Evolutionary conservation across 2,888 invertebrate genomes (phyloP).

Genomic region (Trachelus tabidus): DNA sequence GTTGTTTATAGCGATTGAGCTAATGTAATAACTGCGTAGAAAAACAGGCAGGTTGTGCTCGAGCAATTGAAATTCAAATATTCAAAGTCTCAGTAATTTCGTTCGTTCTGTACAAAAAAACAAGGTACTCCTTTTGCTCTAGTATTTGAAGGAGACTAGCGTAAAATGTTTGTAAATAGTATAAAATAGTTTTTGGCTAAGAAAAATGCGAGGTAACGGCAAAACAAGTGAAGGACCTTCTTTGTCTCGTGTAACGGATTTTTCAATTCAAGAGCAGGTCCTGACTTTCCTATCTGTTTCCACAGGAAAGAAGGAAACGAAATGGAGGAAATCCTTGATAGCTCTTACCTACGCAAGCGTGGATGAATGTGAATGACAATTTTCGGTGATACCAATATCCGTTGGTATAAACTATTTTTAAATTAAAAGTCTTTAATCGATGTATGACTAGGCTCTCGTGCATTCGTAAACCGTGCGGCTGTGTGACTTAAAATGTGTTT

Average conservation of each 20-base stretch:
- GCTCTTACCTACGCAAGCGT: not conserved
- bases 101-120: not conserved
- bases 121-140: not conserved
- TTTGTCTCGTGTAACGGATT: too few relatives aligned
- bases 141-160: not conserved
- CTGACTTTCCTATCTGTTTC: not conserved
- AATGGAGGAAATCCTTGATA: not conserved
- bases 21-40: not conserved
- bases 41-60: not conserved
- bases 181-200: not conserved
- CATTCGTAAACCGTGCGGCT: constrained; percentile 50
- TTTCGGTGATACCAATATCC: not conserved
- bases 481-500: constrained; percentile 49
- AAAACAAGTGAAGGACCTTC: not conserved
- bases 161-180: not conserved
- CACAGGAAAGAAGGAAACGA: not conserved
- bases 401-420: not conserved
- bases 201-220: not conserved
- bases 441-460: constrained; percentile 21
- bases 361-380: not conserved
- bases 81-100: not conserved
- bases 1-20: not conserved
- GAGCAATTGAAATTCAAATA: too few relatives aligned
- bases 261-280: too few relatives aligned
- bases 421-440: not conserved